Conservation (phyloP, 2,888 invertebrate genomes). For the Phyllotreta cruciferae region DNA sequence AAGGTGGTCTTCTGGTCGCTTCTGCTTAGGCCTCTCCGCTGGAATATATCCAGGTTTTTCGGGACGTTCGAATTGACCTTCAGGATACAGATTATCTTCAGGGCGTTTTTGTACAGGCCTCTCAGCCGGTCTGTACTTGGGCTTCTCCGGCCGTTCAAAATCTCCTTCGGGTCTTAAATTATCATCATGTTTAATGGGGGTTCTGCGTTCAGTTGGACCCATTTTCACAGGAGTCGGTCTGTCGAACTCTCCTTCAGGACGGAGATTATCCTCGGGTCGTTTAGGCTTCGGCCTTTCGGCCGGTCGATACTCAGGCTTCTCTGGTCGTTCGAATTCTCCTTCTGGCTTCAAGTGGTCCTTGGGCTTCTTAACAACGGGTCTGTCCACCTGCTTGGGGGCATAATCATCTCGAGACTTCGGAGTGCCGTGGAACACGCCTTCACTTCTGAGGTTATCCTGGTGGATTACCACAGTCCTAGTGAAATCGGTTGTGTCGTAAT, state of each 20-base stretch:
- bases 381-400: constrained; percentile 60
- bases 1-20: constrained; percentile 57
- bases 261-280: constrained; percentile 58
- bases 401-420: constrained; percentile 60
- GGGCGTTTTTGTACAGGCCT: constrained; percentile 60
- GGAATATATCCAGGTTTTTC: constrained; percentile 49
- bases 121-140: constrained; percentile 58
- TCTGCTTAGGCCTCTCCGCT: constrained; percentile 55
- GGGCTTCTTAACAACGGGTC: constrained; percentile 50
- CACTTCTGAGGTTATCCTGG: constrained; percentile 69
- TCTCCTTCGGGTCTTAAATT: constrained; percentile 65
- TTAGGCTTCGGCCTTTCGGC: constrained; percentile 54
- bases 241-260: constrained; percentile 67
- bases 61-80: constrained; percentile 60
- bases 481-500: constrained; percentile 67
- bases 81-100: constrained; percentile 63
- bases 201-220: constrained; percentile 57
- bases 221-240: constrained; percentile 57
- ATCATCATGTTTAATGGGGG: constrained; percentile 56
- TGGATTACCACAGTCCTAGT: constrained; percentile 55
- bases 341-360: constrained; percentile 64
- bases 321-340: constrained; percentile 54
- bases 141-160: constrained; percentile 60
- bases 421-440: constrained; percentile 66
- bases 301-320: constrained; percentile 57